phyloP scores from a whole-genome alignment of 2,797 vertebrate genomes.

The Fratercula arctica region DNA sequence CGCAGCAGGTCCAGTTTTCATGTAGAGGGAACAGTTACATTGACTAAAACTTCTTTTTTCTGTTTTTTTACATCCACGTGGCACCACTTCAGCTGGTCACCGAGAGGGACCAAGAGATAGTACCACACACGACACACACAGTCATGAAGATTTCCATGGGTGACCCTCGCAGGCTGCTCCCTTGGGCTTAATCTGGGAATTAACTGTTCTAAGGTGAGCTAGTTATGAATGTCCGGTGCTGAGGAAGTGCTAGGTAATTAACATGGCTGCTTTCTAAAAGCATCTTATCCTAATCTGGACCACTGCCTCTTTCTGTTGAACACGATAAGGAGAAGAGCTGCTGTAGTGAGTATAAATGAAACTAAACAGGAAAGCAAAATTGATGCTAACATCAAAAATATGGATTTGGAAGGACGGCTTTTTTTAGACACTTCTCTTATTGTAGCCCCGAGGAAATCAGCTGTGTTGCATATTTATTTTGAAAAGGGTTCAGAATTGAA shows the following conservation, averaged over 20 bases:
- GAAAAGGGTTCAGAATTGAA: neutral
- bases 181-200: neutral
- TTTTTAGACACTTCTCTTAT: neutral
- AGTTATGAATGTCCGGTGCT: neutral
- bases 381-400: neutral
- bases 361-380: neutral
- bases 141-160: neutral
- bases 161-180: neutral
- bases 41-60: neutral
- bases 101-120: neutral
- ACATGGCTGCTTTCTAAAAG: neutral
- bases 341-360: neutral
- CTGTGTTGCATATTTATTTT: neutral
- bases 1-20: neutral
- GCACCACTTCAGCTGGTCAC: neutral
- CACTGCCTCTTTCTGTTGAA: neutral
- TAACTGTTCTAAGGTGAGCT: neutral
- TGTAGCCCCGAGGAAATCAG: neutral
- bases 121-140: rapidly evolving
- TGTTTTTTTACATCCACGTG: neutral
- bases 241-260: neutral
- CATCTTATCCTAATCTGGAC: neutral
- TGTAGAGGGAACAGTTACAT: neutral
- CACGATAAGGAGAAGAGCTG: neutral
- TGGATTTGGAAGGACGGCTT: neutral